Base-by-base conservation (phyloP, 2,113 vertebrate genomes). In the Scomber japonicus region DNA sequence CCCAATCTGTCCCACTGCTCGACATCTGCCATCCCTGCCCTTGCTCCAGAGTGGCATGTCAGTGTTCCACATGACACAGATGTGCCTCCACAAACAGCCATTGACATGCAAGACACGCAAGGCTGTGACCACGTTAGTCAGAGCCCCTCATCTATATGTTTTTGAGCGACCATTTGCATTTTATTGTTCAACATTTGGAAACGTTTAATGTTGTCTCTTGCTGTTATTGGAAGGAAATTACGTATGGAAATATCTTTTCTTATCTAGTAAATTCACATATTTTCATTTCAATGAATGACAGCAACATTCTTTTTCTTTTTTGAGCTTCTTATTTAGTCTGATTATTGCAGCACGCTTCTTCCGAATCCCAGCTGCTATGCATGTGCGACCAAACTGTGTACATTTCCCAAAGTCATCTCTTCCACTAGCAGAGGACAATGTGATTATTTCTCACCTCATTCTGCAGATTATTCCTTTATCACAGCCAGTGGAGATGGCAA, bases 381-480 rank as follows among this genome's bases (percentile, higher is more conserved):
- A 73, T 49, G 71, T 64, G 50, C 71, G 61, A 60, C 61, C 54
- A 53, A 82, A 78, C 79, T 69, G 68, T 60, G 60, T 73, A 53
- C 61, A 11, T 83, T 89, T 87, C 80, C 79, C 87, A 91, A 92
- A 90, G 88, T 91, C 88, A 88, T 93, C 81, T 84, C 83, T 67
- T 78, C 83, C 77, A 68, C 70, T 49, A 31, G 82, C 79, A 81
- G 87, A 92, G 86, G 90, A 92, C 91, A 75, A 59, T 60, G 68
- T 91, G 91, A 93, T 95, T 91, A 91, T 91, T 90, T 91, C 86
- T 84, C 83, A 78, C 84, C 84, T 89, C 80, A 71, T 93, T 91
- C 85, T 65, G 77, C 80, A 91, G 87, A 91, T 92, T 92, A 89
- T 81, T 92, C 80, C 87, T 91, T 94, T 92, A 95, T 95, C 91